Evolutionary conservation across 2,113 vertebrate species (phyloP).

Genomic region (Donacobius atricapilla): DNA sequence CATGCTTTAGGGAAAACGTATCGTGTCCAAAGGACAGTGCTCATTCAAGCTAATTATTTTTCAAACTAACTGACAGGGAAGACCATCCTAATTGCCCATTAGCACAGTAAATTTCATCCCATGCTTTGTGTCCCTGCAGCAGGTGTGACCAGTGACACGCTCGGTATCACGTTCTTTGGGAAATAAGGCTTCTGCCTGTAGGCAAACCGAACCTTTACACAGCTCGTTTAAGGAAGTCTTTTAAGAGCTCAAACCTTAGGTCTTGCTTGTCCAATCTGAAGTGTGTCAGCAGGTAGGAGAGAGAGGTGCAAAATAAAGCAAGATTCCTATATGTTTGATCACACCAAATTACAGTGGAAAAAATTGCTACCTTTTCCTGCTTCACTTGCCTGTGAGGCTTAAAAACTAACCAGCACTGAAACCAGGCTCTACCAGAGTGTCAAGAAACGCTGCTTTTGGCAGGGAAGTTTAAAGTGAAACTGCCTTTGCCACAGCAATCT

Average conservation of each 20-base stretch:
- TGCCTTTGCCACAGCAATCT: background rate
- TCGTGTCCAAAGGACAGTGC: background rate
- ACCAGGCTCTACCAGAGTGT: background rate
- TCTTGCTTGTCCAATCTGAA: background rate
- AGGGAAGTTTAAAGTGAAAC: background rate
- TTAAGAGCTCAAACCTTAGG: background rate
- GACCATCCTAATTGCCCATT: conserved; percentile 61
- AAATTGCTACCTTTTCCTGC: background rate
- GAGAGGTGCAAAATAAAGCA: background rate
- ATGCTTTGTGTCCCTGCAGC: background rate
- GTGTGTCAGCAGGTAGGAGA: background rate
- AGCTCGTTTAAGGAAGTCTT: background rate
- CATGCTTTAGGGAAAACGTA: background rate
- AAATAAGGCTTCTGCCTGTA: background rate
- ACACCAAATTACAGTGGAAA: background rate
- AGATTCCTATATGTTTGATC: background rate
- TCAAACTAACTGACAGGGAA: conserved; percentile 41
- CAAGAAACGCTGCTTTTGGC: background rate
- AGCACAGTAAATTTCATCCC: conserved; percentile 14
- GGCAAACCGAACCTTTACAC: background rate
- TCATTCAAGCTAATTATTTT: conserved; percentile 53
- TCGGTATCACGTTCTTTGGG: background rate
- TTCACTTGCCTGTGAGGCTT: background rate
- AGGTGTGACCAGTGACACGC: background rate
- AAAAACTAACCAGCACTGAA: background rate